Conservation (phyloP, 2,113 vertebrate species). For the Thalassoma bifasciatum region DNA sequence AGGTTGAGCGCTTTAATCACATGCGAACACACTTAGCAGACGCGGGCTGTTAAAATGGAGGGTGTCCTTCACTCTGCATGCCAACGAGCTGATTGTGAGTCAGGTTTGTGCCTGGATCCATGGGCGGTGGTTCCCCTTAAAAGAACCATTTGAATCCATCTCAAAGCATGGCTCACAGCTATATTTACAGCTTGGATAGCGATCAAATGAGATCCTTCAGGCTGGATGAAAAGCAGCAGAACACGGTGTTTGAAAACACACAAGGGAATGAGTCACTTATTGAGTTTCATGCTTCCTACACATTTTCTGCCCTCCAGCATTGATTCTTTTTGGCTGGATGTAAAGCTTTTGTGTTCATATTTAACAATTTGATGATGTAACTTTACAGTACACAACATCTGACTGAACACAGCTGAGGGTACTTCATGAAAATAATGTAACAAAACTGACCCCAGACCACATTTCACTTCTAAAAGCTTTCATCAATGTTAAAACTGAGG, state of each 20-base stretch:
- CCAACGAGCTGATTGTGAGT: conserved; percentile 61
- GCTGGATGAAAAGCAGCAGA: conserved; percentile 48
- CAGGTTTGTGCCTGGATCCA: conserved; percentile 50
- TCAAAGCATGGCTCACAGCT: conserved; percentile 45
- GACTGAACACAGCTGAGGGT: neutral
- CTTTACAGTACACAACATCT: neutral
- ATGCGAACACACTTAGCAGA: conserved; percentile 31
- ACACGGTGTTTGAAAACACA: conserved; percentile 45
- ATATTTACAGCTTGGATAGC: conserved; percentile 59
- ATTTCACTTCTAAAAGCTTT: too few species aligned
- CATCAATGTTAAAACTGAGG: too few species aligned
- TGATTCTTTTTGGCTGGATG: neutral
- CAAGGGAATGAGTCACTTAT: conserved; percentile 47
- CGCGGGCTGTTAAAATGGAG: conserved; percentile 33
- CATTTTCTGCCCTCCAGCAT: conserved; percentile 8
- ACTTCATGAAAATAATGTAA: too few species aligned
- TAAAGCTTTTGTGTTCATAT: conserved; percentile 14
- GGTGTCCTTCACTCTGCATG: conserved; percentile 47
- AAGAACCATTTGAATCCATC: conserved; percentile 60
- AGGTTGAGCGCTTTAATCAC: conserved; percentile 60
- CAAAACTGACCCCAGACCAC: too few species aligned
- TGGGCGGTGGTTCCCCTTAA: conserved; percentile 52
- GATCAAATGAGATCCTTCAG: conserved; percentile 60
- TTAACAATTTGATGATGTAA: conserved; percentile 5
- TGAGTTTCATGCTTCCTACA: conserved; percentile 61